Evolutionary conservation across 2,113 vertebrate species (phyloP).

Genomic region (Ictalurus punctatus): DNA sequence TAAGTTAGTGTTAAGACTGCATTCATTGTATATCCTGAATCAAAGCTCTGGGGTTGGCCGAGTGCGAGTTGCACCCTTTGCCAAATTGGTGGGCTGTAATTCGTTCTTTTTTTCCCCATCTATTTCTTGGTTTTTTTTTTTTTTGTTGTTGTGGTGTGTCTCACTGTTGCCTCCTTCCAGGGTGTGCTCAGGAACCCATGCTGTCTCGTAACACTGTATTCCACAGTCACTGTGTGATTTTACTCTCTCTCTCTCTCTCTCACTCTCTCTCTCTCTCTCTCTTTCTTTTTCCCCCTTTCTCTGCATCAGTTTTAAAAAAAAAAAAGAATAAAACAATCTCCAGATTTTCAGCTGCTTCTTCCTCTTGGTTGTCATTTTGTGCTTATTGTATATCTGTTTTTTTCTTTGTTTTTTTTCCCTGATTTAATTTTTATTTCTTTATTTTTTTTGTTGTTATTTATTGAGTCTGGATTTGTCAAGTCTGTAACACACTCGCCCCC

Average conservation of each 20-base stretch:
- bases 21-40: not conserved
- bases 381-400: slow-evolving; percentile 62
- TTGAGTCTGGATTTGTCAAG: slow-evolving; percentile 49
- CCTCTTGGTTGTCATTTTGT: slow-evolving; percentile 54
- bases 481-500: slow-evolving; percentile 63
- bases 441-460: slow-evolving; percentile 42
- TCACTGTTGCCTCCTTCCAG: slow-evolving; percentile 79
- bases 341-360: slow-evolving; percentile 50
- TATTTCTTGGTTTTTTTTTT: slow-evolving; percentile 57
- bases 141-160: slow-evolving; percentile 59
- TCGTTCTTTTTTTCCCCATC: slow-evolving; percentile 58
- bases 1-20: not conserved
- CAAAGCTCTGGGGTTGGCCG: slow-evolving; percentile 44
- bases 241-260: slow-evolving; percentile 42
- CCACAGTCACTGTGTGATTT: slow-evolving; percentile 71
- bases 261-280: slow-evolving; percentile 51
- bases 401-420: slow-evolving; percentile 23
- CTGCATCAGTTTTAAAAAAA: slow-evolving; percentile 18
- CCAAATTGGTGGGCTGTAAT: slow-evolving; percentile 67
- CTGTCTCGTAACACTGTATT: slow-evolving; percentile 66
- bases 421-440: slow-evolving; percentile 19
- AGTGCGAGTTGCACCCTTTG: slow-evolving; percentile 78
- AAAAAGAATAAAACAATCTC: slow-evolving; percentile 31
- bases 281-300: slow-evolving; percentile 48
- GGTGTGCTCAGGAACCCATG: slow-evolving; percentile 82